These are phyloP conservation scores for Sebastes cheni DNA, from an alignment of 2,797 vertebrate genomes.

Conservation along the genomic window DNA sequence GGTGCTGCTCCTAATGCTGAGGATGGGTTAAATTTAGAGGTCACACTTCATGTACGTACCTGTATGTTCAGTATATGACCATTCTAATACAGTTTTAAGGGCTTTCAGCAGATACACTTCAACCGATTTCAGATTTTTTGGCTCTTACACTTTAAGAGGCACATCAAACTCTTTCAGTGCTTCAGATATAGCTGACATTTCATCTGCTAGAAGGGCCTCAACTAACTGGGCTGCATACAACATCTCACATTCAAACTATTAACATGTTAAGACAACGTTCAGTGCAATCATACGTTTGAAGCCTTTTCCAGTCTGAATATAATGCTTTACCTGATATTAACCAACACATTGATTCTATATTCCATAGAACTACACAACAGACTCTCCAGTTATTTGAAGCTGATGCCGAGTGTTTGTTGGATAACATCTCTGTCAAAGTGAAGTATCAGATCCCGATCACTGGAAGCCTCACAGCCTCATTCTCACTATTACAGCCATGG, in stretches of 20 bases:
- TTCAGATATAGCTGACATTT: not conserved
- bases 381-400: not conserved
- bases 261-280: not conserved
- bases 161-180: not conserved
- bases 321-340: not conserved
- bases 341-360: not conserved
- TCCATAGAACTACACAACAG: not conserved
- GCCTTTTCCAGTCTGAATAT: not conserved
- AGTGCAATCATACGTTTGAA: not conserved
- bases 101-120: not conserved
- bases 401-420: not conserved
- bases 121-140: not conserved
- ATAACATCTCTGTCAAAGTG: slow-evolving; percentile 27
- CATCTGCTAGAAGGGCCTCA: not conserved
- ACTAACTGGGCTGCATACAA: not conserved
- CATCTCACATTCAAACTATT: not conserved
- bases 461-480: slow-evolving; percentile 38
- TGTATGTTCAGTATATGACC: not conserved
- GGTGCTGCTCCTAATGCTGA: too few species aligned
- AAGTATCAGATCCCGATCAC: slow-evolving; percentile 26
- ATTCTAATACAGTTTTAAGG: too few species aligned
- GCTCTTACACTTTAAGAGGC: not conserved
- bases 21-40: too few species aligned
- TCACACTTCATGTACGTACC: too few species aligned
- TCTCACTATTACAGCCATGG: slow-evolving; percentile 38